Conservation (phyloP, 2,888 invertebrate species). For the Limenitis camilla region DNA sequence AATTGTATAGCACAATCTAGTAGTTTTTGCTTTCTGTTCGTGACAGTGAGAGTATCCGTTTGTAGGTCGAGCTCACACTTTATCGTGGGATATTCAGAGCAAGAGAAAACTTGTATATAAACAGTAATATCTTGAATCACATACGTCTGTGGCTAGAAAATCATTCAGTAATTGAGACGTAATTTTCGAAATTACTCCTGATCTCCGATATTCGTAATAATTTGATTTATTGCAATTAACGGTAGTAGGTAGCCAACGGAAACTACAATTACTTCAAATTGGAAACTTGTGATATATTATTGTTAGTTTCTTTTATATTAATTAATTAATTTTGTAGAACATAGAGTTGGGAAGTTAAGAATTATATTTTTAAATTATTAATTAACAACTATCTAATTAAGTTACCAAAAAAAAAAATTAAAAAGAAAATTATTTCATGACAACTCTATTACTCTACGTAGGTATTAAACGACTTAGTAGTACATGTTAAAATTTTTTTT, state of each 20-base stretch:
- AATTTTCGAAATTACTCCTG: slow-evolving; percentile 7
- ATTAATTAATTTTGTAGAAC: too few species aligned
- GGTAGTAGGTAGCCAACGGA: slow-evolving; percentile 6
- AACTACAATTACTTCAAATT: slow-evolving; percentile 11
- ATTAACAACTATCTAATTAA: too few species aligned
- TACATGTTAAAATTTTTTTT: too few species aligned
- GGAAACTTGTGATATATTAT: slow-evolving; percentile 7
- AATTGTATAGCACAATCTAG: slow-evolving; percentile 32
- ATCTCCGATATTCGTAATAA: slow-evolving; percentile 10
- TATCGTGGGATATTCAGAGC: slow-evolving; percentile 37
- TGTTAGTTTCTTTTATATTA: slow-evolving; percentile 1
- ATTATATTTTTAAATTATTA: too few species aligned
- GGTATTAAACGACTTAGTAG: too few species aligned
- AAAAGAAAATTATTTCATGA: too few species aligned
- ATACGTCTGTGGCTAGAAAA: slow-evolving; percentile 8
- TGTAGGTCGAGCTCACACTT: slow-evolving; percentile 59
- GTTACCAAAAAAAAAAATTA: too few species aligned
- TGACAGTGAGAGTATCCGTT: slow-evolving; percentile 64
- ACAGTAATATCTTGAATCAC: slow-evolving; percentile 1
- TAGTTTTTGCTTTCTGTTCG: slow-evolving; percentile 29
- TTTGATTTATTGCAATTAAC: slow-evolving; percentile 23
- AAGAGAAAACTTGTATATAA: slow-evolving; percentile 44
- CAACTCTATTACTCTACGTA: too few species aligned
- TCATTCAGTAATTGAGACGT: slow-evolving; percentile 11
- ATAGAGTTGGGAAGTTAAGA: too few species aligned